Conservation (phyloP, 2,113 vertebrate genomes). For the Corythornis madagascariensis region DNA sequence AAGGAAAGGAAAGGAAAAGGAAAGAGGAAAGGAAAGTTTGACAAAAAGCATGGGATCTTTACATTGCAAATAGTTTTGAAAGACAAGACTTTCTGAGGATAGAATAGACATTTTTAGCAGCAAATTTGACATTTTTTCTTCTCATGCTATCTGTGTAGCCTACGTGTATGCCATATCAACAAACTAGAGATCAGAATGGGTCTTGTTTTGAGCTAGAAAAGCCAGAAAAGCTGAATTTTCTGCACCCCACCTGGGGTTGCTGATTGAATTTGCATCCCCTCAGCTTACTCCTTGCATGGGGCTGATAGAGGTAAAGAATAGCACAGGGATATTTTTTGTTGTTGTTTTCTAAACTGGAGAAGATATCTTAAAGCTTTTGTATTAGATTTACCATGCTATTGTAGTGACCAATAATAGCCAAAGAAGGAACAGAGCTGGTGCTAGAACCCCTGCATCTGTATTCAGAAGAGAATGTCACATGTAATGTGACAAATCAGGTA, state of each 20-base stretch:
- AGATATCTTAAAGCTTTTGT: neutral
- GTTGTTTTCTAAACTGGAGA: neutral
- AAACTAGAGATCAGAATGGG: neutral
- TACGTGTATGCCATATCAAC: fast-evolving
- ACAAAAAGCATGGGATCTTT: neutral
- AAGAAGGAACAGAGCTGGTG: neutral
- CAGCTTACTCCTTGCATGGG: neutral
- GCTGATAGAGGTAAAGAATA: neutral
- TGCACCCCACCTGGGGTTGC: neutral
- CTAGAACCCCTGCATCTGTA: neutral
- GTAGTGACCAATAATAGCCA: neutral
- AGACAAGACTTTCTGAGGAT: neutral
- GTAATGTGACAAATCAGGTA: conserved; percentile 16
- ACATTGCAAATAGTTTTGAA: neutral
- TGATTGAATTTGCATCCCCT: fast-evolving
- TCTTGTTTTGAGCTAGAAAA: neutral
- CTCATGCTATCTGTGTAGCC: neutral
- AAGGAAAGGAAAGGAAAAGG: neutral
- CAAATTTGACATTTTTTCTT: neutral
- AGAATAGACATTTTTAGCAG: neutral
- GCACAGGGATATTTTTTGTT: fast-evolving
- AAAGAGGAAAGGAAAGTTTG: no score
- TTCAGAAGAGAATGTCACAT: neutral
- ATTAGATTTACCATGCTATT: neutral
- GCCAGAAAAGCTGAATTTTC: neutral